Evolutionary conservation across 2,113 vertebrate species (phyloP), one percentile per base, ranked within the genome.

Genomic region (Chiloscyllium plagiosum): DNA sequence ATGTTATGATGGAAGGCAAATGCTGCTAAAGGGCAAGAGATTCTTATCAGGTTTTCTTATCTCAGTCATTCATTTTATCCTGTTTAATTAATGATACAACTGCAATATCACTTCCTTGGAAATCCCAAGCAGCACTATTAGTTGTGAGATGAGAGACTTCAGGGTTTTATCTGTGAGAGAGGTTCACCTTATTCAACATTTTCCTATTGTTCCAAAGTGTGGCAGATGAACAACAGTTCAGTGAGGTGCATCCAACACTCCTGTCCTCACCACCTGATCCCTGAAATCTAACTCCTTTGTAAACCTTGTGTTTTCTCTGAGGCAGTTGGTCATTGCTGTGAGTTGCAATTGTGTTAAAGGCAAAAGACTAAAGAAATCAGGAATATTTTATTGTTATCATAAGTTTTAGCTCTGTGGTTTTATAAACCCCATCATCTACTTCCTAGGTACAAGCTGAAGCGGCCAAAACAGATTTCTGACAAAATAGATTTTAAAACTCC

Each of bases 161-260:
- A 97, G 97, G 98, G 98, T 98, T 97, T 98, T 98, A 98, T 98
- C 98, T 98, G 93, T 96, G 97, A 96, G 96, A 97, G 97, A 97
- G 96, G 96, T 96, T 98, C 97, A 97, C 98, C 98, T 98, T 98
- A 98, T 98, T 98, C 98, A 98, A 98, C 97, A 97, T 98, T 98
- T 98, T 98, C 98, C 98, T 97, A 97, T 97, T 98, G 97, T 97
- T 97, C 96, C 96, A 97, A 37, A 98, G 98, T 98, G 97, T 98
- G 97, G 97, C 96, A 96, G 97, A 98, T 97, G 98, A 98, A 97
- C 97, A 98, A 97, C 97, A 97, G 97, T 97, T 97, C 97, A 98
- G 97, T 97, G 97, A 98, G 97, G 97, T 97, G 97, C 97, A 97
- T 98, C 97, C 97, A 97, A 97, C 97, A 97, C 97, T 97, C 98